Evolutionary conservation across 2,888 invertebrate genomes (phyloP).

Genomic region (Brenthis hecate): DNA sequence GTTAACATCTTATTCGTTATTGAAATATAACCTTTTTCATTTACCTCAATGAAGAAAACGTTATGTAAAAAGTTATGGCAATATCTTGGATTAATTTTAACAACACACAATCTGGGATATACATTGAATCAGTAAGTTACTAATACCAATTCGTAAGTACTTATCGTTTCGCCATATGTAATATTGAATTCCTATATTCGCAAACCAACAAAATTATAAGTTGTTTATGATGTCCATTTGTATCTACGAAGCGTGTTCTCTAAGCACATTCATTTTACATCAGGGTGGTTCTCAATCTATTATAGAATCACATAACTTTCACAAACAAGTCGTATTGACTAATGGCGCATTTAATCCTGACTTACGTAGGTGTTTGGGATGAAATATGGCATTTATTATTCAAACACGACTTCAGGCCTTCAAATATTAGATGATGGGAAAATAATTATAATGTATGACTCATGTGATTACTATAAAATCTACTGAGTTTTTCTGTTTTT

Average conservation of each 20-base stretch:
- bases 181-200: slow-evolving; percentile 1
- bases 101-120: not conserved
- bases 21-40: no score
- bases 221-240: slow-evolving; percentile 19
- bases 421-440: slow-evolving; percentile 50
- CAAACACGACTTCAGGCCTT: slow-evolving; percentile 40
- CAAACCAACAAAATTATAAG: slow-evolving; percentile 17
- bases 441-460: slow-evolving; percentile 64
- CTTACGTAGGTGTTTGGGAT: slow-evolving; percentile 29
- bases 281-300: slow-evolving; percentile 34
- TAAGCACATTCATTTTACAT: slow-evolving; percentile 27
- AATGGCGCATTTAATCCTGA: slow-evolving; percentile 49
- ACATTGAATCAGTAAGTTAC: not conserved
- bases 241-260: slow-evolving; percentile 15
- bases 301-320: slow-evolving; percentile 41
- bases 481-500: not conserved
- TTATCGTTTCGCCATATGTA: not conserved
- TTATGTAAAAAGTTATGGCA: not conserved
- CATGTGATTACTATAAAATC: slow-evolving; percentile 48
- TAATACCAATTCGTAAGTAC: not conserved
- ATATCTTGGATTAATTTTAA: not conserved
- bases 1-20: no score
- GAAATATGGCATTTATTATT: slow-evolving; percentile 40
- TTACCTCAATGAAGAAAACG: no score
- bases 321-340: slow-evolving; percentile 47